Evolutionary conservation across 1,140 invertebrate species (phyloP), one percentile per base, ranked within the genome.

Genomic region (Caenorhabditis remanei): DNA sequence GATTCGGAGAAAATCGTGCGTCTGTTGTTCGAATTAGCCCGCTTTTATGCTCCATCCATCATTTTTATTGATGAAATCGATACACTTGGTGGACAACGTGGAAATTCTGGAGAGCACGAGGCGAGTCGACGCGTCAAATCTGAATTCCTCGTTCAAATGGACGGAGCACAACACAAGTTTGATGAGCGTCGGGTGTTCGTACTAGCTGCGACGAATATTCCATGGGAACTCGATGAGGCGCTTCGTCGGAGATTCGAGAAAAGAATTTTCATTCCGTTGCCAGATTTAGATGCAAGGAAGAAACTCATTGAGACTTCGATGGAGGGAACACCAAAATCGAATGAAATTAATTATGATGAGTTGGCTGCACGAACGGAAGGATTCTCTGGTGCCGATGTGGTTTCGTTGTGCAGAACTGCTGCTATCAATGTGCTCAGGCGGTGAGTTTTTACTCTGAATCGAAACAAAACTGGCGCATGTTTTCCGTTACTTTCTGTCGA

Each of bases 11-110:
- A 99, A 94, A 95, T 99, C 89, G 97, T 99, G 88, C 94, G 97
- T 75, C 94, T 99, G 53, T 94, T 99, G 2, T 99, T 99, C 94
- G 97, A 99, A 95, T 99, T 99, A 97, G 96, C 96, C 93, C 94
- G 98, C 90, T 99, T 98, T 94, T 98, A 99, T 94, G 97, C 98
- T 83, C 98, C 98, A 19, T 97, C 96, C 91, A 99, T 98, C 61
- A 99, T 99, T 90, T 99, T 99, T 93, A 98, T 99, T 87, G 98
- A 99, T 94, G 98, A 99, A 95, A 99, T 99, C 87, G 98, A 99
- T 94, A 98, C 98, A 7, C 94, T 99, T 75, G 99, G 98, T 93
- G 98, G 97, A 1, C 95, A 96, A 89, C 94, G 98, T 93, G 98
- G 98, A 71, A 96, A 96, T 2, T 97, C 98, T 92, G 96, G 96